These are phyloP conservation scores for Colostygia pectinataria DNA, from an alignment of 2,888 invertebrate genomes.

Conservation along the genomic window DNA sequence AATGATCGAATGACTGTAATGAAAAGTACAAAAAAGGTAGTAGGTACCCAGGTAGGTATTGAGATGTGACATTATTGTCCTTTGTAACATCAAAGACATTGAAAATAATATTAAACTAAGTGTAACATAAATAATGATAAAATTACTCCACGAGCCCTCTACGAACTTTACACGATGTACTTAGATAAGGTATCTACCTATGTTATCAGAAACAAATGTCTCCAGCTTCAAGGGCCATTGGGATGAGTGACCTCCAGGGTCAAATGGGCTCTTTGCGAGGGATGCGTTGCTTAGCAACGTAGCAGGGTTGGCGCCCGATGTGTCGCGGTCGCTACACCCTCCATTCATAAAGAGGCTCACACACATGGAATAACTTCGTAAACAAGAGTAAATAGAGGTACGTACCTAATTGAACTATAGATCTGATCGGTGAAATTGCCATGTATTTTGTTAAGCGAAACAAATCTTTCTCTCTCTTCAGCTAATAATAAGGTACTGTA, in stretches of 20 bases:
- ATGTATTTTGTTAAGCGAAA: too few relatives aligned
- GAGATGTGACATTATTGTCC: too few relatives aligned
- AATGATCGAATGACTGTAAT: too few relatives aligned
- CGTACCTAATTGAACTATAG: conserved; percentile 15
- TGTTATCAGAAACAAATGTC: conserved; percentile 36
- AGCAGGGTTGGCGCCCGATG: conserved; percentile 38
- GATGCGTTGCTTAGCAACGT: conserved; percentile 64
- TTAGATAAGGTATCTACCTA: conserved; percentile 8
- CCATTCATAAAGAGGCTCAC: conserved; percentile 50
- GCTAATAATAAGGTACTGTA: too few relatives aligned
- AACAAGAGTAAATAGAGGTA: conserved; percentile 33
- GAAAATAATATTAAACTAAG: too few relatives aligned
- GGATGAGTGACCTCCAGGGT: conserved; percentile 60
- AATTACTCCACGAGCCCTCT: neutral
- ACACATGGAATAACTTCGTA: conserved; percentile 40
- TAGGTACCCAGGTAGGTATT: too few relatives aligned
- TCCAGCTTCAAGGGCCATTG: conserved; percentile 36
- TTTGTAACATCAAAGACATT: too few relatives aligned
- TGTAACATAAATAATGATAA: too few relatives aligned
- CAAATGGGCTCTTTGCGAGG: conserved; percentile 49
- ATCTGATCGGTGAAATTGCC: too few relatives aligned
- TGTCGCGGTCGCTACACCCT: conserved; percentile 39
- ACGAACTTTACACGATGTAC: neutral
- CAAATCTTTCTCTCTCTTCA: too few relatives aligned
- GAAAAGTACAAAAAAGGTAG: too few relatives aligned